Evolutionary conservation across 2,113 vertebrate genomes (phyloP).

Genomic region (Pterocles orientalis): DNA sequence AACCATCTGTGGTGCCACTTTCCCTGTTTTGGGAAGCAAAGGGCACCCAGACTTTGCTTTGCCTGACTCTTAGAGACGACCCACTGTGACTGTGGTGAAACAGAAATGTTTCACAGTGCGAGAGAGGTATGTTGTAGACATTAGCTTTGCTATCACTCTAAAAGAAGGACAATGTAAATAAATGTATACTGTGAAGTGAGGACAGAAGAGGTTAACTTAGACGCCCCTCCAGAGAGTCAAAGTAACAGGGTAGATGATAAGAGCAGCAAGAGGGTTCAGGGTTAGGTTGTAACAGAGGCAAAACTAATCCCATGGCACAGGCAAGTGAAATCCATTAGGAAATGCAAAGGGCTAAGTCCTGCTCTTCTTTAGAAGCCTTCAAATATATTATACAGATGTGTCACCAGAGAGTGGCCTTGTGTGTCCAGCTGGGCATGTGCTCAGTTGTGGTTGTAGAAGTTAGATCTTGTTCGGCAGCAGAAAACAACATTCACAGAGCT

Average conservation of each 20-base stretch:
- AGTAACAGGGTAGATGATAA: neutral
- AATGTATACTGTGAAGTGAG: neutral
- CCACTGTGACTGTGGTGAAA: neutral
- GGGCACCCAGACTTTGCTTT: neutral
- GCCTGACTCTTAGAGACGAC: neutral
- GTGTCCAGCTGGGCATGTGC: accelerated
- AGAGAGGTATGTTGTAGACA: accelerated
- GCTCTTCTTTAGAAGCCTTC: neutral
- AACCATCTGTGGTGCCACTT: neutral
- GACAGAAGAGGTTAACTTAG: neutral
- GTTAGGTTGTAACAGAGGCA: neutral
- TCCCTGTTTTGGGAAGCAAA: neutral
- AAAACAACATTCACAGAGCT: neutral
- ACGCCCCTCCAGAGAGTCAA: neutral
- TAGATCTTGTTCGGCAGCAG: neutral
- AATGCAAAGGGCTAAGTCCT: neutral
- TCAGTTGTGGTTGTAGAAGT: neutral
- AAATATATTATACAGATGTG: neutral
- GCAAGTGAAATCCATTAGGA: neutral
- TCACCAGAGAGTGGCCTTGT: neutral
- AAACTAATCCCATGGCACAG: accelerated
- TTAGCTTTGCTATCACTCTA: neutral
- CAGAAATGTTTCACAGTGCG: accelerated
- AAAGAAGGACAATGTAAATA: neutral
- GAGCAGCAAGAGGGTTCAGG: neutral